Base-by-base conservation (phyloP, 2,888 invertebrate genomes). In the Acrobasis suavella region DNA sequence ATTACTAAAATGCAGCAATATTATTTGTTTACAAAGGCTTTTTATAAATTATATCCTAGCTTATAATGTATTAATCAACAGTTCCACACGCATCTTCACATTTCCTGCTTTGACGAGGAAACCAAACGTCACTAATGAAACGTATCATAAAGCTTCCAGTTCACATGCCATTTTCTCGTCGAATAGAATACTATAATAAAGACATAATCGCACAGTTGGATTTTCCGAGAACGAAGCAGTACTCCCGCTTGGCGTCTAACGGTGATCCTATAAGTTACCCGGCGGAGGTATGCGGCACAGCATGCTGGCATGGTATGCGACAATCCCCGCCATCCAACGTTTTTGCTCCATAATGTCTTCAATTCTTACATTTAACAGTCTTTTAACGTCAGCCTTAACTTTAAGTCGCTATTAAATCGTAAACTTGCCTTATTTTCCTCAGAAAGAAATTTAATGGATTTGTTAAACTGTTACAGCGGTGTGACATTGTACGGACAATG, bases 251-350 rank as follows among this genome's bases (percentile, higher is more conserved):
- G 60, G 42, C 50, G 37, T 62, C 66, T 81, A 81, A 81, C 81
- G 78, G 80, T 80, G 76, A 70, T 75, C 69, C 66, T 67, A 73
- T 76, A 72, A 72, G 68, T 68, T 63, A 66, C 67, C 69, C 63
- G 65, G 64, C 60, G 66, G 61, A 63, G 59, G 66, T 65, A 74
- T 70, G 73, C 67, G 66, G 66, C 52, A 63, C 42, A 17, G 39
- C 52, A 60, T 39, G 51, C 51, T 64, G 64, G 65, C 63, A 62
- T 61, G 64, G 69, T 60, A 72, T 71, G 74, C 70, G 66, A 66
- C 64, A 64, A 67, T 54, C 64, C 65, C 58, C 65, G 67, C 49
- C 64, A 58, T 58, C 58, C 50, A 15, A 55, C 38, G 38, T 50
- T 60, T 60, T 60, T 50, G 37, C 50, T 50, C 17, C 66, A 68